A percentile compares a stretch with the other conserved stretches of the same genome.
phyloP scores from a whole-genome alignment of 2,888 invertebrate genomes.

The Callyntrura guangdongensis region DNA sequence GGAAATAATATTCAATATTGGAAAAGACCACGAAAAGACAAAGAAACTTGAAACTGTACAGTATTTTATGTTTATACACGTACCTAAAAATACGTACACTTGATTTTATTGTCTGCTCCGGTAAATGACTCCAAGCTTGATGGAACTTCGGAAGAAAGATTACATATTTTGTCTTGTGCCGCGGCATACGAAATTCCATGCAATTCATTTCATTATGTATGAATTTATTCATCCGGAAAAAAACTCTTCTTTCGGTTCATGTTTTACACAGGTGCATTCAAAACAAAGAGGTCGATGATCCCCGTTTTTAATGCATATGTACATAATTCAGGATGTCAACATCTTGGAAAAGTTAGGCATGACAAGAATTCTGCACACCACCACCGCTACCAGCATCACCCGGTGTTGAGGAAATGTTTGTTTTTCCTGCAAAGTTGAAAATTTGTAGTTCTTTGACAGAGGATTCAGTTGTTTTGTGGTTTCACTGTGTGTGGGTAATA shows the following conservation, averaged over 20 bases:
- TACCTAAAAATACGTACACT: background rate
- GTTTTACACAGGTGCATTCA: conserved; percentile 67
- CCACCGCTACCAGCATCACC: too few relatives aligned
- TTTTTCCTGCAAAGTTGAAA: background rate
- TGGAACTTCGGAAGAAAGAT: background rate
- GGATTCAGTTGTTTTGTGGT: background rate
- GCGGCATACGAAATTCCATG: background rate
- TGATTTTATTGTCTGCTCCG: background rate
- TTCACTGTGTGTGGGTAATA: too few relatives aligned
- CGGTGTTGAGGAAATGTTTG: conserved; percentile 9
- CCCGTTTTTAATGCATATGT: conserved; percentile 37
- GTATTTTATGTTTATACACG: too few relatives aligned
- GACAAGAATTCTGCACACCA: background rate
- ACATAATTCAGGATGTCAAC: conserved; percentile 41
- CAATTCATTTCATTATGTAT: background rate
- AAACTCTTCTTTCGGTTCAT: background rate
- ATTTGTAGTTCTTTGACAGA: background rate
- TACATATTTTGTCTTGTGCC: background rate
- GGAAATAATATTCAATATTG: too few relatives aligned
- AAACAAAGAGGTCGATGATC: conserved; percentile 47
- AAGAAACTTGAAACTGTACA: too few relatives aligned
- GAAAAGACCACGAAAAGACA: too few relatives aligned
- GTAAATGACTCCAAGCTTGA: background rate
- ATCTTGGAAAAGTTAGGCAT: conserved; percentile 14
- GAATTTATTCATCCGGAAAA: background rate